Evolutionary conservation across 2,113 vertebrate genomes (phyloP), one percentile per base, ranked within the genome.

Genomic region (Hassar affinis): DNA sequence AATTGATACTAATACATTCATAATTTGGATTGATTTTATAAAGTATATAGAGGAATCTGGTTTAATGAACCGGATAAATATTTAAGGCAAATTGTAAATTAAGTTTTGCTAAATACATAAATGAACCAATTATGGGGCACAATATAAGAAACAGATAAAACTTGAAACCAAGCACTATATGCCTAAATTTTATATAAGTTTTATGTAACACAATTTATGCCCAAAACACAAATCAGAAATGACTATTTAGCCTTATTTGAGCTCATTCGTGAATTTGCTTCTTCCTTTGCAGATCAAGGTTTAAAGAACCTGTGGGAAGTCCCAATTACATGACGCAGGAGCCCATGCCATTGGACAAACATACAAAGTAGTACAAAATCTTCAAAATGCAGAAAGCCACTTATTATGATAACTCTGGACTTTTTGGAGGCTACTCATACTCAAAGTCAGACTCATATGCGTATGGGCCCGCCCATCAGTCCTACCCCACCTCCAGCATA

Each of bases 381-480:
- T 89, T 89, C 94, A 97, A 89, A 89, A 99, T 99, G 98, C 98
- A 99, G 96, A 99, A 99, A 94, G 94, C 97, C 86, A 96, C 97
- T 87, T 99, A 99, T 86, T 99, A 98, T 95, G 98, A 99, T 88
- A 98, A 97, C 91, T 90, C 97, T 88, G 97, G 96, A 94, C 96
- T 99, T 85, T 99, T 99, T 90, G 97, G 97, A 91, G 95, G 95
- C 87, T 99, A 99, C 91, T 94, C 93, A 38, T 99, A 98, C 92
- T 90, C 96, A 91, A 99, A 99, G 90, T 94, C 97, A 68, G 97
- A 99, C 83, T 93, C 96, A 25, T 99, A 98, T 85, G 95, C 91
- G 88, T 99, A 98, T 57, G 93, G 94, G 82, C 92, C 94, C 9
- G 91, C 94, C 59, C 97, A 98, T 79, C 98, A 98, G 92, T 91